Evolutionary conservation across 1,140 invertebrate genomes (phyloP), one percentile per base, ranked within the genome.

Genomic region (Druon quercuslanigerum): DNA sequence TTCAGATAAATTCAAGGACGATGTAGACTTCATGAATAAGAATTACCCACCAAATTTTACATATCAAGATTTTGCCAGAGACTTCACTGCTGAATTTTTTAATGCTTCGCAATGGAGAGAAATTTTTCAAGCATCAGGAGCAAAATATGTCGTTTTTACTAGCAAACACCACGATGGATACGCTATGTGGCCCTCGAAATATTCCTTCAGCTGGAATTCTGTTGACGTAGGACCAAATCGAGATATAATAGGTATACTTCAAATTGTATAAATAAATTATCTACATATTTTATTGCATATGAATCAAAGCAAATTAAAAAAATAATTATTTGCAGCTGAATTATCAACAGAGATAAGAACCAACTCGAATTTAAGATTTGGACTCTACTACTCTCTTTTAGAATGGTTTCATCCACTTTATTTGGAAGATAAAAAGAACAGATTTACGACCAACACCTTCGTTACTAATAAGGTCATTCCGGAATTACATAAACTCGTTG

Each of bases 91-190:
- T 5, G 95, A 97, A 91, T 96, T 97, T 84, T 97, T 95, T 85
- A 93, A 97, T 88, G 93, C 96, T 3, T 91, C 93, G 2, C 85
- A 94, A 81, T 97, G 96, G 96, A 95, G 95, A 14, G 88, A 94
- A 76, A 87, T 97, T 14, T 96, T 98, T 83, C 84, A 92, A 75
- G 93, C 93, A 81, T 93, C 96, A 72, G 96, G 96, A 73, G 96
- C 96, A 57, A 96, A 94, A 93, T 97, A 98, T 87, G 93, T 98
- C 9, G 96, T 99, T 3, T 85, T 99, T 3, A 98, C 97, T 3
- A 97, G 95, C 83, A 99, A 99, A 92, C 98, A 99, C 92, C 97
- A 98, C 87, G 97, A 98, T 90, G 97, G 97, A 13, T 98, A 93
- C 83, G 96, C 97, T 0, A 75, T 98, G 40, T 98, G 97, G 94